Evolutionary conservation across 2,113 vertebrate species (phyloP).

Genomic region (Neomonachus schauinslandi): DNA sequence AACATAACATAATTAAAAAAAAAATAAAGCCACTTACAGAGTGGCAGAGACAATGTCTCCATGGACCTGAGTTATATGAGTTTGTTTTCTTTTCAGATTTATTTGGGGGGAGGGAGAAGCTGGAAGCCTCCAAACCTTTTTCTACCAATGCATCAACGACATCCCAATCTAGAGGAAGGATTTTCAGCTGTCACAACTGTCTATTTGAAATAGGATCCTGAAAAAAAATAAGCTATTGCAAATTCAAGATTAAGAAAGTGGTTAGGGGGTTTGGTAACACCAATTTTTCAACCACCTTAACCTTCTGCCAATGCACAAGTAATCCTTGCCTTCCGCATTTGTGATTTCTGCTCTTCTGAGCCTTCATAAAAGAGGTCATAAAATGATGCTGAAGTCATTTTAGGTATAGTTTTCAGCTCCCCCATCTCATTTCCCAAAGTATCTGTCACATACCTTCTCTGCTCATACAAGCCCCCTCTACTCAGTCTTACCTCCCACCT

Average conservation of each 20-base stretch:
- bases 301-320: not conserved
- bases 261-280: not conserved
- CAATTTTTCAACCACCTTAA: slow-evolving; percentile 42
- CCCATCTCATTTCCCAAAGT: not conserved
- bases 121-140: slow-evolving; percentile 39
- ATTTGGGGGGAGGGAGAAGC: not conserved
- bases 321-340: not conserved
- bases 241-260: slow-evolving; percentile 59
- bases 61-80: not conserved
- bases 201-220: slow-evolving; percentile 42
- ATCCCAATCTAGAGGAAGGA: slow-evolving; percentile 11
- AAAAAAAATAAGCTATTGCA: slow-evolving; percentile 51
- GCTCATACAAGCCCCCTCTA: not conserved
- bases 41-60: not conserved
- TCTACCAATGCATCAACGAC: slow-evolving; percentile 47
- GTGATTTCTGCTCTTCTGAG: slow-evolving; percentile 18
- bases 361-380: not conserved
- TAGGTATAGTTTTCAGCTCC: not conserved
- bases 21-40: slow-evolving; percentile 24
- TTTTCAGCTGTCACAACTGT: slow-evolving; percentile 45
- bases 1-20: too few relatives aligned
- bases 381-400: slow-evolving; percentile 48
- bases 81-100: slow-evolving; percentile 59
- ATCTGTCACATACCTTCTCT: slow-evolving; percentile 8
- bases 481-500: not conserved